Evolutionary conservation across 1,140 invertebrate species (phyloP), one percentile per base, ranked within the genome.

Genomic region (Drosophila grimshawi): DNA sequence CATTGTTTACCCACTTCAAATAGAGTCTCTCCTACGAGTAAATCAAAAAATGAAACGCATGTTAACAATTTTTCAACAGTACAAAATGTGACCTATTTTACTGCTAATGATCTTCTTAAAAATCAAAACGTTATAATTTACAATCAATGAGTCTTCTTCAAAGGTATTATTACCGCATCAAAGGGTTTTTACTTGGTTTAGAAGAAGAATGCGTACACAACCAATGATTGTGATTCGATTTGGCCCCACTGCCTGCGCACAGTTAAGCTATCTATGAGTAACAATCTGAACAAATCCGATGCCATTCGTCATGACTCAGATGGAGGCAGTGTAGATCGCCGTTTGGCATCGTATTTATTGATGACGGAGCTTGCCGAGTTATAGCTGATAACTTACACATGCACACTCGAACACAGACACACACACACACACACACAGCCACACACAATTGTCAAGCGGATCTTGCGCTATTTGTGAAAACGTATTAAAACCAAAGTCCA

Each of bases 291-390:
- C 19, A 45, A 45, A 72, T 43, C 57, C 60, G 76, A 81, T 68
- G 69, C 73, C 79, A 81, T 62, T 11, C 10, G 5, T 3, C 27
- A 49, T 81, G 79, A 81, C n/a, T 81, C 79, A 78, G 51, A 39
- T 39, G 8, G 10, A 43, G 2, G 43, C n/a, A 30, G 27, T 62
- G 33, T 37, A 30, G 32, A 39, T 29, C 27, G 33, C 43, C 45
- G 51, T 30, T 65, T 56, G 19, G 5, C 6, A 3, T n/a, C 39
- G 39, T 41, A 10, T 41, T 8, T 41, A 10, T 41, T 8, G 63
- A 56, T 35, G 55, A 67, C 66, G 57, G 57, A 71, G 49, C 59
- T 65, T 59, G 45, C 37, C 19, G 19, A 60, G 19, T 37, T 32
- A 5, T 19, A 35, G 43, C 52, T 69, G 60, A 76, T 76, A 65